phyloP scores from a whole-genome alignment of 2,888 invertebrate species.

The Sarcophaga subvicina region DNA sequence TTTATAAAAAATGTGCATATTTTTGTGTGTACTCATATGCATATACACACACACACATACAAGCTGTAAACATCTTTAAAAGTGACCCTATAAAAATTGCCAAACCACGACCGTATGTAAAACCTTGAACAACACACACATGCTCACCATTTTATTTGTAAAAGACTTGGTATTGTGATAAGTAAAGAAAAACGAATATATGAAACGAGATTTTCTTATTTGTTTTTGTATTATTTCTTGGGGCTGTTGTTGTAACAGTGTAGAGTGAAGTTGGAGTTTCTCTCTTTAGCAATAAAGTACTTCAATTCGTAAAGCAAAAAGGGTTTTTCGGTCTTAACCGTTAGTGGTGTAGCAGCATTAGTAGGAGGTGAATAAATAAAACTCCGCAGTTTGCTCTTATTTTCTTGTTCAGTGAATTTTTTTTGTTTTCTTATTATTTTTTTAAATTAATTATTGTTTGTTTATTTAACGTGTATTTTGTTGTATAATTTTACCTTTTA shows the following conservation, averaged over 20 bases:
- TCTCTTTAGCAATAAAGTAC: too few species aligned
- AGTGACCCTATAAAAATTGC: slow-evolving; percentile 60
- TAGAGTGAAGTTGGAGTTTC: too few species aligned
- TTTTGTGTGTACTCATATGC: slow-evolving; percentile 5
- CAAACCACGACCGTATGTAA: slow-evolving; percentile 43
- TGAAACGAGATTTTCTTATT: slow-evolving; percentile 30
- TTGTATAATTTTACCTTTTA: background rate
- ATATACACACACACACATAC: background rate
- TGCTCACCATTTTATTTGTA: too few species aligned
- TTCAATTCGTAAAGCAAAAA: too few species aligned
- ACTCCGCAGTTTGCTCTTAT: too few species aligned
- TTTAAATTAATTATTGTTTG: background rate
- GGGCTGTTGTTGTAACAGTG: too few species aligned
- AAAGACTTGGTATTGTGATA: background rate
- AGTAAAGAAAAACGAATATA: slow-evolving; percentile 5
- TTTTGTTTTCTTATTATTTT: background rate
- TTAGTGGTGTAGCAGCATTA: too few species aligned
- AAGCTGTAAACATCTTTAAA: slow-evolving; percentile 12
- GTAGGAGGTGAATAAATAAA: too few species aligned
- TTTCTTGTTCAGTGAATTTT: background rate
- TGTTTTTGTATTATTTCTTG: background rate
- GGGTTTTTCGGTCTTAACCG: too few species aligned
- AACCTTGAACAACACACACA: slow-evolving; percentile 61
- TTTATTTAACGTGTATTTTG: background rate
- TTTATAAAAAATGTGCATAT: slow-evolving; percentile 44